Evolutionary conservation across 2,113 vertebrate genomes (phyloP).

Genomic region (Albula glossodonta): DNA sequence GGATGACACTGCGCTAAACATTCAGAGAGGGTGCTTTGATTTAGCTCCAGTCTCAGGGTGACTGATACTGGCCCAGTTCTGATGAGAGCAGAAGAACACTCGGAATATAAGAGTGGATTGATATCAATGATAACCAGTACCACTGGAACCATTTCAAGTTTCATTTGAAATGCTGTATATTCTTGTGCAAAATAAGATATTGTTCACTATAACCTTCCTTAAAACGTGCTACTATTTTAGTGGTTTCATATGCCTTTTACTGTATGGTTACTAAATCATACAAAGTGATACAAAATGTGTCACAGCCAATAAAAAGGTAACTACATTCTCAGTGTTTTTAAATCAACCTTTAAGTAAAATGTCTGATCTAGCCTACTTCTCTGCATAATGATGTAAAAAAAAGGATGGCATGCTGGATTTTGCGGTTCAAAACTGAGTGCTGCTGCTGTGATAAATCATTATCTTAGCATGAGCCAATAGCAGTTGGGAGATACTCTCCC

Average conservation of each 20-base stretch:
- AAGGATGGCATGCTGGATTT: not conserved
- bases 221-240: not conserved
- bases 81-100: conserved; percentile 42
- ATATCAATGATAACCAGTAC: not conserved
- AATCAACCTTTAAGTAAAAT: not conserved
- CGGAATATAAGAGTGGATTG: conserved; percentile 7
- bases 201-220: not conserved
- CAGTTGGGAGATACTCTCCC: not conserved
- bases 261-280: not conserved
- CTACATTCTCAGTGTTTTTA: not conserved
- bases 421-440: not conserved
- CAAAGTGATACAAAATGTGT: not conserved
- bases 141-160: too few relatives aligned
- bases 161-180: too few relatives aligned
- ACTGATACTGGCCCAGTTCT: conserved; percentile 51
- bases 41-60: conserved; percentile 46
- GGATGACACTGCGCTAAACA: conserved; percentile 54
- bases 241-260: not conserved
- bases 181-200: too few relatives aligned
- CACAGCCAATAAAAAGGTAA: not conserved
- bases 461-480: not conserved
- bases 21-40: conserved; percentile 42
- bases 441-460: conserved; percentile 3
- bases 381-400: not conserved
- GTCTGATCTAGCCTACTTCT: not conserved